Conservation (phyloP, 1,140 invertebrate genomes). For the Dolichoris vasculosae region DNA sequence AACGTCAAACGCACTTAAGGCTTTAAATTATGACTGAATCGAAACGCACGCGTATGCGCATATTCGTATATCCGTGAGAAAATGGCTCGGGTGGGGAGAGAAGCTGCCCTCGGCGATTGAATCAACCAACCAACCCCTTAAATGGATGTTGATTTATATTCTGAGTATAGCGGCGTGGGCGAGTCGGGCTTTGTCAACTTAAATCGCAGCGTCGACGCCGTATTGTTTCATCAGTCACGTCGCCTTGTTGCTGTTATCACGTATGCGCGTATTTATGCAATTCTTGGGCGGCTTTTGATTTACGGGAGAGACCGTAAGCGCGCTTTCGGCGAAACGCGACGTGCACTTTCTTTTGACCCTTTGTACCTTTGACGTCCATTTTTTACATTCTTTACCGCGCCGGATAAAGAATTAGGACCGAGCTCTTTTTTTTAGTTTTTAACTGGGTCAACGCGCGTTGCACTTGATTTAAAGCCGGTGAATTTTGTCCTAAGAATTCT, state of each 20-base stretch:
- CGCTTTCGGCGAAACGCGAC: background rate
- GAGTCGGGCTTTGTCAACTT: slow-evolving; percentile 3
- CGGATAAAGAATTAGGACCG: slow-evolving; percentile 21
- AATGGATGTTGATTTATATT: slow-evolving; percentile 32
- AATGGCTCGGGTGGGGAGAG: background rate
- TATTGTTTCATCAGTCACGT: slow-evolving; percentile 32
- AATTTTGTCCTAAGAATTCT: background rate
- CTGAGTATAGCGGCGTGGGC: background rate
- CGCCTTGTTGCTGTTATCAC: background rate
- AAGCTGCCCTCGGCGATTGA: background rate
- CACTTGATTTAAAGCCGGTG: background rate
- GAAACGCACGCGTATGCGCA: background rate
- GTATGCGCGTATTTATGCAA: slow-evolving; percentile 16
- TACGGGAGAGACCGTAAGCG: background rate
- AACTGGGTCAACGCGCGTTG: background rate
- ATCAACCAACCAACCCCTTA: slow-evolving; percentile 18
- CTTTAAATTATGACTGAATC: slow-evolving; percentile 48
- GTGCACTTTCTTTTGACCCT: background rate
- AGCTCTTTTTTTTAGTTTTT: background rate
- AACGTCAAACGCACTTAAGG: slow-evolving; percentile 61
- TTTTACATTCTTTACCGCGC: background rate
- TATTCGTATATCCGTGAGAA: background rate
- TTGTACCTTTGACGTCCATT: background rate
- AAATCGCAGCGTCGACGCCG: background rate
- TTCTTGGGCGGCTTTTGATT: slow-evolving; percentile 38